Percentiles rank a stretch among this genome's conserved stretches.
Evolutionary conservation across 2,797 vertebrate species (phyloP).

Genomic region (Tympanoctomys barrerae): DNA sequence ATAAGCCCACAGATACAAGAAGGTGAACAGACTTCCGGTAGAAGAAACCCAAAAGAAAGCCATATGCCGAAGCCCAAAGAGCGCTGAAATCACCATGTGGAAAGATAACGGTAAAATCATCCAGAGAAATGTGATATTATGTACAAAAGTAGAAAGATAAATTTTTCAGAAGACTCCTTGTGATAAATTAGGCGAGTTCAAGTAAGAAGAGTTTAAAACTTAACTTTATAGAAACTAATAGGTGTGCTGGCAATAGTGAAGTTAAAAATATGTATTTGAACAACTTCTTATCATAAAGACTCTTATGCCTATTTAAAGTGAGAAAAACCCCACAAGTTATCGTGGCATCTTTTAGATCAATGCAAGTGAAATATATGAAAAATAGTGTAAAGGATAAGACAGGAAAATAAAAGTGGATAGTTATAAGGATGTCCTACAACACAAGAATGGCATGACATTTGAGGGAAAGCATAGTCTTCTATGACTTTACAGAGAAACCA

Average conservation of each 20-base stretch:
- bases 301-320: neutral
- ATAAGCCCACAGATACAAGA: neutral
- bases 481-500: neutral
- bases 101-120: neutral
- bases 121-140: neutral
- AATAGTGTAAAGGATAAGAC: neutral
- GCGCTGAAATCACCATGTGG: neutral
- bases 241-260: neutral
- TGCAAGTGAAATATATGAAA: neutral
- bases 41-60: conserved; percentile 3
- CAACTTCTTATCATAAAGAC: neutral
- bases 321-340: neutral
- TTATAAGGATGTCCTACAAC: neutral
- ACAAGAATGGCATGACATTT: neutral
- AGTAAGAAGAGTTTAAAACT: neutral
- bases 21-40: neutral
- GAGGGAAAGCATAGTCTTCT: neutral
- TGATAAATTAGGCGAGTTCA: neutral
- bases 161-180: neutral
- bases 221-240: neutral
- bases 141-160: neutral
- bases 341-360: neutral
- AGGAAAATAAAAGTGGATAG: neutral
- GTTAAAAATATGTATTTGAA: neutral
- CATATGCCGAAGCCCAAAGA: neutral